phyloP scores from a whole-genome alignment of 1,140 invertebrate species.

The Drosophila biarmipes region DNA sequence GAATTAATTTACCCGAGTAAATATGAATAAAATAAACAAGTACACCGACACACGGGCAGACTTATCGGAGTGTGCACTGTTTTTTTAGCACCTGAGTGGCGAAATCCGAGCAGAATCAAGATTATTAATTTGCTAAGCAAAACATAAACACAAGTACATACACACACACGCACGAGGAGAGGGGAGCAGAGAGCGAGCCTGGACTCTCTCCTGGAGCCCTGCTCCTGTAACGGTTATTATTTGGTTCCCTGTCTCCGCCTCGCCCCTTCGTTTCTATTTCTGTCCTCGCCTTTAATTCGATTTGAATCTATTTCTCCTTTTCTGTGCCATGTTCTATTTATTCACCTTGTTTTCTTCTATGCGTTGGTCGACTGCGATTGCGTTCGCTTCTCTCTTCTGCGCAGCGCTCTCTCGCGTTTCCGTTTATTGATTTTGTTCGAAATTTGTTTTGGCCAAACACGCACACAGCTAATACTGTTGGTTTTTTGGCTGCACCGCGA shows the following conservation, averaged over 20 bases:
- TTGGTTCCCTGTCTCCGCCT: background rate
- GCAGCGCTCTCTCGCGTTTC: constrained; percentile 65
- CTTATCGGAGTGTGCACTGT: constrained; percentile 42
- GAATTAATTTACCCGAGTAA: constrained; percentile 67
- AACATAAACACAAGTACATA: constrained; percentile 63
- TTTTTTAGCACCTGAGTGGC: constrained; percentile 58
- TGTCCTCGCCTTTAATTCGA: constrained; percentile 53
- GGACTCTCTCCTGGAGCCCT: constrained; percentile 56
- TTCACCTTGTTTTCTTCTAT: constrained; percentile 73
- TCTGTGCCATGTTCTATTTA: constrained; percentile 62
- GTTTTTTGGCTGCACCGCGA: constrained; percentile 28
- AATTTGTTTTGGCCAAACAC: constrained; percentile 53
- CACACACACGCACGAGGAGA: constrained; percentile 16
- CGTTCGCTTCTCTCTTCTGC: constrained; percentile 71
- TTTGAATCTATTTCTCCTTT: constrained; percentile 43
- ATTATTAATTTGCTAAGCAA: constrained; percentile 75
- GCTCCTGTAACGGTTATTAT: constrained; percentile 18
- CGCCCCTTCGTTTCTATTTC: constrained; percentile 27
- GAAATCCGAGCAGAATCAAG: constrained; percentile 53
- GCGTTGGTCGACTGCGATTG: constrained; percentile 54
- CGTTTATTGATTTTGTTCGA: constrained; percentile 69
- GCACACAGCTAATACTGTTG: constrained; percentile 62
- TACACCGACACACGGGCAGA: constrained; percentile 27
- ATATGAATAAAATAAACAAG: constrained; percentile 73
- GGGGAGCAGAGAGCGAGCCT: background rate